phyloP scores from a whole-genome alignment of 2,113 vertebrate genomes.

The Limanda limanda region DNA sequence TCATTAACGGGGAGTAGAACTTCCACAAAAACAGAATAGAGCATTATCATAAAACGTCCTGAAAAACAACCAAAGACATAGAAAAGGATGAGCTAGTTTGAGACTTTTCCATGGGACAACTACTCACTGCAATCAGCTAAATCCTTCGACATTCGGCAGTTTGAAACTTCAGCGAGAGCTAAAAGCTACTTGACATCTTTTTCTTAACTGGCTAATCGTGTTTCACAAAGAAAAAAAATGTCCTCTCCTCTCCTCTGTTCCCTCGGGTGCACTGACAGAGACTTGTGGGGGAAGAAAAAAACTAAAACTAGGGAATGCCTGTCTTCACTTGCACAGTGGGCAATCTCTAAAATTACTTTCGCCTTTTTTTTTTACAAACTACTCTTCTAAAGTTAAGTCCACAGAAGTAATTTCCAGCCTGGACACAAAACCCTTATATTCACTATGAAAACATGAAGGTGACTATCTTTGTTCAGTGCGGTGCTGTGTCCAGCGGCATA shows the following conservation, averaged over 20 bases:
- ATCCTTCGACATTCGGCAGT: slow-evolving; percentile 1
- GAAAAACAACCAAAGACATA: not conserved
- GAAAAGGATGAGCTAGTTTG: not conserved
- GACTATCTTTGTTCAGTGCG: slow-evolving; percentile 11
- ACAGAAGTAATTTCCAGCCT: slow-evolving; percentile 1
- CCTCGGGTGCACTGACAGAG: not conserved
- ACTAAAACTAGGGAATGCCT: not conserved
- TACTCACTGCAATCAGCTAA: slow-evolving; percentile 4
- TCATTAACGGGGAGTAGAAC: slow-evolving; percentile 50
- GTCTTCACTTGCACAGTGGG: slow-evolving; percentile 9
- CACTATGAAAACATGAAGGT: slow-evolving; percentile 6
- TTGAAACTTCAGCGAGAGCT: not conserved
- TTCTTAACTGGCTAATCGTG: slow-evolving; percentile 2
- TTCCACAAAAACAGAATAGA: slow-evolving; percentile 23
- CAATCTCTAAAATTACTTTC: slow-evolving; percentile 37
- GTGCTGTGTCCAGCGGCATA: slow-evolving; percentile 15
- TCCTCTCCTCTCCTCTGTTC: not conserved
- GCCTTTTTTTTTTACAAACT: too few species aligned
- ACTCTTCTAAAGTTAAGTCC: not conserved
- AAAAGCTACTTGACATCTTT: not conserved
- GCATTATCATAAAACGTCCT: slow-evolving; percentile 1
- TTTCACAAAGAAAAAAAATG: not conserved
- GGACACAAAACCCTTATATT: slow-evolving; percentile 18
- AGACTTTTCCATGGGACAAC: not conserved
- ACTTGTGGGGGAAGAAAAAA: not conserved